These are phyloP conservation scores for Parazoanthus darwini DNA, from an alignment of 92 coral and sea anemone genomes.

Conservation along the genomic window DNA sequence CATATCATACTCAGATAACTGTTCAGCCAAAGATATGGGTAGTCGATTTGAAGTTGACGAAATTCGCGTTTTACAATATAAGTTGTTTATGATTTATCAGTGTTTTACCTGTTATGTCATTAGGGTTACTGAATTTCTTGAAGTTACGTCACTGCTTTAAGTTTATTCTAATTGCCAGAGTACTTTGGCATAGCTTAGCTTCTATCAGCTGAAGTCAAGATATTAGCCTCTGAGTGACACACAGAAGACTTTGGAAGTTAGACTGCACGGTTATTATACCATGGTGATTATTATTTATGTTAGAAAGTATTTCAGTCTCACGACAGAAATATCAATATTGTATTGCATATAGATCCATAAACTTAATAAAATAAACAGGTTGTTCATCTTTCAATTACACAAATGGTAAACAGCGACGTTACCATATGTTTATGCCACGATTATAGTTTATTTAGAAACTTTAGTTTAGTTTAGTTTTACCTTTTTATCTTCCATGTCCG, in stretches of 20 bases:
- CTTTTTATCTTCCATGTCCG: not conserved
- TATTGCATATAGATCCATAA: not conserved
- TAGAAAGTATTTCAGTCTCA: not conserved
- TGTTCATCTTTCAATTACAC: too few relatives aligned
- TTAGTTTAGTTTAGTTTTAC: constrained; percentile 9
- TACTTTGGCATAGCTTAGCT: not conserved
- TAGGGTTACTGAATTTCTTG: not conserved
- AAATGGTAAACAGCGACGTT: not conserved
- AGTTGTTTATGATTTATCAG: too few relatives aligned
- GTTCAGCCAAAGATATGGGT: too few relatives aligned
- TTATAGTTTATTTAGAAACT: not conserved
- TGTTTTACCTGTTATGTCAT: not conserved
- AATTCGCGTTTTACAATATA: too few relatives aligned
- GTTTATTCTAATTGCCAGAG: not conserved
- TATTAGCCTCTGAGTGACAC: not conserved
- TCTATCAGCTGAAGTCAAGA: not conserved
- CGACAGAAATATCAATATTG: not conserved
- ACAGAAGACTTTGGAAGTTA: not conserved
- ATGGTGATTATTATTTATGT: not conserved
- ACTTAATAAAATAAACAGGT: not conserved
- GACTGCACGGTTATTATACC: not conserved
- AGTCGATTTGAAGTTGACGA: too few relatives aligned
- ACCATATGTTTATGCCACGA: too few relatives aligned
- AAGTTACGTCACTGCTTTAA: not conserved
- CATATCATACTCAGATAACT: not conserved